phyloP scores from a whole-genome alignment of 2,113 vertebrate species.

The Parus major region DNA sequence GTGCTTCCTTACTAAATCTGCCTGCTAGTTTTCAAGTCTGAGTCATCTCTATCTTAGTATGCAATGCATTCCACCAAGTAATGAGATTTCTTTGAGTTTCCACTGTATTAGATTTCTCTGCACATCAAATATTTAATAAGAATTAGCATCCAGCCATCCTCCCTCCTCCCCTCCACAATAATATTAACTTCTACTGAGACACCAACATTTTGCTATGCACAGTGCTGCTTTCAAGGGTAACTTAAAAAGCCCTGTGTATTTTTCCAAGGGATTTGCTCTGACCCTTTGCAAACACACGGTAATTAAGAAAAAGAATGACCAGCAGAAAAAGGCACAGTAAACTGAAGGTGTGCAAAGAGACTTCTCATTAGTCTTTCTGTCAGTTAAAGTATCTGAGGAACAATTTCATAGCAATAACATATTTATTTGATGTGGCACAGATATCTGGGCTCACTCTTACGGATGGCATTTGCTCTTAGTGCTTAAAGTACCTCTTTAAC shows the following conservation, averaged over 20 bases:
- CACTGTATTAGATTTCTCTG: slow-evolving; percentile 63
- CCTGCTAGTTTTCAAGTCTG: slow-evolving; percentile 2
- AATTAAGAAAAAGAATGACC: slow-evolving; percentile 66
- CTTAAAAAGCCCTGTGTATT: slow-evolving; percentile 54
- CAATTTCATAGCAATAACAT: slow-evolving; percentile 70
- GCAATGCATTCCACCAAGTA: slow-evolving; percentile 40
- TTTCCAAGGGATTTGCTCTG: slow-evolving; percentile 67
- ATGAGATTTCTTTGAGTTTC: slow-evolving; percentile 64
- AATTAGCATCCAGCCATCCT: slow-evolving; percentile 71
- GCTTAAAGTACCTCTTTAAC: slow-evolving; percentile 79
- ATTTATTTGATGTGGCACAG: slow-evolving; percentile 78
- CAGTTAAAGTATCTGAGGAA: slow-evolving; percentile 75
- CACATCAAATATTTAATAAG: slow-evolving; percentile 78
- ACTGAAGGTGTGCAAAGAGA: slow-evolving; percentile 70
- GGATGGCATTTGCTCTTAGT: slow-evolving; percentile 73
- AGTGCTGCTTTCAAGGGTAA: slow-evolving; percentile 67
- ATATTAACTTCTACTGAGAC: slow-evolving; percentile 71
- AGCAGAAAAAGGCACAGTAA: slow-evolving; percentile 51
- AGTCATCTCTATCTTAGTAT: slow-evolving; percentile 46
- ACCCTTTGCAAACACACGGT: slow-evolving; percentile 44
- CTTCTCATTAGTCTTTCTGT: slow-evolving; percentile 73
- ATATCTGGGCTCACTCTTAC: slow-evolving; percentile 69
- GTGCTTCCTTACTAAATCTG: background rate
- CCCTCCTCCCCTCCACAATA: slow-evolving; percentile 57
- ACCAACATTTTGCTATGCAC: slow-evolving; percentile 65